Evolutionary conservation across 2,888 invertebrate genomes (phyloP).

Genomic region (Pyrochroa serraticornis): DNA sequence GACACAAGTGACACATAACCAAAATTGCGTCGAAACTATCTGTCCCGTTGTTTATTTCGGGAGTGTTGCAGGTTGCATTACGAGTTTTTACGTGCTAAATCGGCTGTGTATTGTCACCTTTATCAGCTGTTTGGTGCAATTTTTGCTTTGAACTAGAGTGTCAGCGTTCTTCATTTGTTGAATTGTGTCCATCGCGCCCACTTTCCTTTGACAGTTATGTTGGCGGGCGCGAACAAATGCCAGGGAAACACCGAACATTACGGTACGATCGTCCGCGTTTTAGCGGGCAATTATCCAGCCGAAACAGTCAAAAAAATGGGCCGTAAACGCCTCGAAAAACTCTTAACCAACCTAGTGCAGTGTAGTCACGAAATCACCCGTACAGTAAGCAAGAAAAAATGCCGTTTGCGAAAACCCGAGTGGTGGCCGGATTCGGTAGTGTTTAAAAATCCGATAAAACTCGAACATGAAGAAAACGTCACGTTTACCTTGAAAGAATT

Average conservation of each 20-base stretch:
- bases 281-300: constrained; percentile 26
- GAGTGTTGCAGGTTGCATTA: too few relatives aligned
- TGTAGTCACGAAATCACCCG: constrained; percentile 2
- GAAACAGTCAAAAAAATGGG: constrained; percentile 24
- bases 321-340: constrained; percentile 15
- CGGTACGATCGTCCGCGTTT: constrained; percentile 4
- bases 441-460: constrained; percentile 15
- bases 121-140: too few relatives aligned
- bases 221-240: too few relatives aligned
- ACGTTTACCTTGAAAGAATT: constrained; percentile 29
- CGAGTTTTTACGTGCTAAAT: too few relatives aligned
- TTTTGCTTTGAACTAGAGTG: too few relatives aligned
- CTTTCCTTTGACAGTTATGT: too few relatives aligned
- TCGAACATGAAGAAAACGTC: not conserved
- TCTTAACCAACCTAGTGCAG: constrained; percentile 25
- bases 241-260: not conserved
- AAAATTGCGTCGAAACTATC: not conserved
- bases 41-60: too few relatives aligned
- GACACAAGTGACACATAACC: constrained; percentile 11
- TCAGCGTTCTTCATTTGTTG: too few relatives aligned
- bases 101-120: too few relatives aligned
- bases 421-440: constrained; percentile 40
- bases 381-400: constrained; percentile 3
- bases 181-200: too few relatives aligned
- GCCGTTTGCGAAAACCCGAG: constrained; percentile 24